phyloP scores from a whole-genome alignment of 2,797 vertebrate genomes.

The Takifugu ocellatus region DNA sequence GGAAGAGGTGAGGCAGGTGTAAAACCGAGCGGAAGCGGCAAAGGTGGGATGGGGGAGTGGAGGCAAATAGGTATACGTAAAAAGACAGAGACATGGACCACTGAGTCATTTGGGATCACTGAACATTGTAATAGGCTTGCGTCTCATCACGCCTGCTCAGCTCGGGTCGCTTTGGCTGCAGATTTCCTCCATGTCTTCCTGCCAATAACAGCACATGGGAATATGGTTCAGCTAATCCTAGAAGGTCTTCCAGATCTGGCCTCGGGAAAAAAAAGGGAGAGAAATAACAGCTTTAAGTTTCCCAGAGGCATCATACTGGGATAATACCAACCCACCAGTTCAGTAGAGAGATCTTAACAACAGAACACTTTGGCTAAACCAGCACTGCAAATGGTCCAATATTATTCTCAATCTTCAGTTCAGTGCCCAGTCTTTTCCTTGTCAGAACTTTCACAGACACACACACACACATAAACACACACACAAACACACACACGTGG shows the following conservation, averaged over 20 bases:
- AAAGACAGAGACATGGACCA: constrained; percentile 17
- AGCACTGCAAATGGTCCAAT: background rate
- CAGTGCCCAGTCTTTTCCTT: constrained; percentile 25
- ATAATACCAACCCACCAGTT: constrained; percentile 47
- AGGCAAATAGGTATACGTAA: constrained; percentile 2
- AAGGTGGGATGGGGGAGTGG: background rate
- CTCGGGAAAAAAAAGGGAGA: constrained; percentile 25
- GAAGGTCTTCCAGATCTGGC: constrained; percentile 57
- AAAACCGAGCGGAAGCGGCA: constrained; percentile 8
- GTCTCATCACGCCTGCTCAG: constrained; percentile 50
- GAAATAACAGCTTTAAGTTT: constrained; percentile 42
- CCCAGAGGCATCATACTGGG: constrained; percentile 39
- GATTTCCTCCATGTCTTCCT: constrained; percentile 39
- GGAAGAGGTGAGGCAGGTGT: constrained; percentile 1
- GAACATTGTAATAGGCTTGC: constrained; percentile 70
- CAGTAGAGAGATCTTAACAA: constrained; percentile 33
- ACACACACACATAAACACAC: constrained; percentile 1
- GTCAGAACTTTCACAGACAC: constrained; percentile 3
- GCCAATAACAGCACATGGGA: constrained; percentile 57
- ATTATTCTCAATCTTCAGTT: constrained; percentile 14
- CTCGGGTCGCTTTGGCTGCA: constrained; percentile 48
- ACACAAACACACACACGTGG: background rate
- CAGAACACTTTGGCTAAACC: constrained; percentile 31
- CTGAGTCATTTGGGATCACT: constrained; percentile 68
- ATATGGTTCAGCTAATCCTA: constrained; percentile 47